phyloP scores from a whole-genome alignment of 2,797 vertebrate genomes.

The Discoglossus pictus region DNA sequence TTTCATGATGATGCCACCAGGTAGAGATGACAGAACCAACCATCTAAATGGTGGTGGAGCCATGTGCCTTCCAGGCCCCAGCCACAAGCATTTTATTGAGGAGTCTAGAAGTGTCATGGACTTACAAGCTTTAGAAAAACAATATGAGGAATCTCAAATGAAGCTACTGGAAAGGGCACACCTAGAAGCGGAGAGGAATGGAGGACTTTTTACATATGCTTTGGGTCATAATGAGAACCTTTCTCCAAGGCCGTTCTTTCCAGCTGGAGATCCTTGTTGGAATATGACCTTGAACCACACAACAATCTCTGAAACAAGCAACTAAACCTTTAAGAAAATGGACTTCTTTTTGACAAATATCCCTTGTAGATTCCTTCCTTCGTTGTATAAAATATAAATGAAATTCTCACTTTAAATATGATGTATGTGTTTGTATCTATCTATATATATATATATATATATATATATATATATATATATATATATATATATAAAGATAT shows the following conservation, averaged over 20 bases:
- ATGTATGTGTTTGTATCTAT: slow-evolving; percentile 1
- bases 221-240: slow-evolving; percentile 85
- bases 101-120: slow-evolving; percentile 70
- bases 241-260: slow-evolving; percentile 82
- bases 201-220: slow-evolving; percentile 84
- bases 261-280: slow-evolving; percentile 88
- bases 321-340: slow-evolving; percentile 69
- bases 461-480: slow-evolving; percentile 31
- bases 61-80: slow-evolving; percentile 69
- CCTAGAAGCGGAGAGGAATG: slow-evolving; percentile 82
- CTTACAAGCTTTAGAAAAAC: slow-evolving; percentile 74
- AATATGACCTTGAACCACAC: slow-evolving; percentile 82
- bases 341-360: not conserved
- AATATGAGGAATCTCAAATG: slow-evolving; percentile 78
- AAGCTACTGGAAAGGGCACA: slow-evolving; percentile 79
- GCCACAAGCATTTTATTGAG: slow-evolving; percentile 66
- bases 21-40: slow-evolving; percentile 63
- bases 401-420: not conserved
- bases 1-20: slow-evolving; percentile 64
- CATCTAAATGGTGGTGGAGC: slow-evolving; percentile 57
- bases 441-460: not conserved
- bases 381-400: slow-evolving; percentile 3
- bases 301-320: slow-evolving; percentile 84
- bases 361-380: slow-evolving; percentile 8
- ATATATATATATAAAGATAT: no score